Conservation (phyloP, 2,888 invertebrate genomes). For the Poecilus cupreus region DNA sequence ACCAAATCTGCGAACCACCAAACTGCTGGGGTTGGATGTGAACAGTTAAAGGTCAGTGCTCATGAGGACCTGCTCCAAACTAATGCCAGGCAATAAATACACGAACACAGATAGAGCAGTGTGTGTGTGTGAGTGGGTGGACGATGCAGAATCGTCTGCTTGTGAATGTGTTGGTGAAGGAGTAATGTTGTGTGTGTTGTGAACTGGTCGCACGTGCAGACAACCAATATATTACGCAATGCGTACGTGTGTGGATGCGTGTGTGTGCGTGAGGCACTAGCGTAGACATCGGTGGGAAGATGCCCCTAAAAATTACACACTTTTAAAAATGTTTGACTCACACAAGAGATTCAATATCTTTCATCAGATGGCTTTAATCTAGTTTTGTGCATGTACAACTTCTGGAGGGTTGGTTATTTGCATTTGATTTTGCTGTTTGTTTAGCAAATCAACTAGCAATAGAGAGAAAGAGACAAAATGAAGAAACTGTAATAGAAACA, state of each 20-base stretch:
- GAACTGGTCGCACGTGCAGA: not conserved
- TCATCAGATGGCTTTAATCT: too few relatives aligned
- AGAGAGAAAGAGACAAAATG: too few relatives aligned
- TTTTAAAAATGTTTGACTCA: too few relatives aligned
- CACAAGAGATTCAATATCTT: too few relatives aligned
- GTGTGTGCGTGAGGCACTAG: conserved; percentile 62
- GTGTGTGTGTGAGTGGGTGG: not conserved
- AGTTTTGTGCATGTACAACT: too few relatives aligned
- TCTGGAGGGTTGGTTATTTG: too few relatives aligned
- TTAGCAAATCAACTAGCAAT: too few relatives aligned
- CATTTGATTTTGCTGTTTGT: too few relatives aligned
- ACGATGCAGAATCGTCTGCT: not conserved
- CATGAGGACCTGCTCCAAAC: not conserved
- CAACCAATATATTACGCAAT: not conserved
- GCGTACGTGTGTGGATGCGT: not conserved
- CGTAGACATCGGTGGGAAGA: conserved; percentile 41
- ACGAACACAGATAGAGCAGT: not conserved
- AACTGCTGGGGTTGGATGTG: too few relatives aligned
- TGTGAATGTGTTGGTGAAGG: not conserved
- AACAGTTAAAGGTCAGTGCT: not conserved
- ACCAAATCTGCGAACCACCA: not conserved
- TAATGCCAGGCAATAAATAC: not conserved
- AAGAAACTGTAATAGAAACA: too few relatives aligned
- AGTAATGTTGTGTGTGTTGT: not conserved
- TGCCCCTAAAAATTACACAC: too few relatives aligned